Evolutionary conservation across 2,113 vertebrate species (phyloP), one percentile per base, ranked within the genome.

Genomic region (Gallinago paraguaiae): DNA sequence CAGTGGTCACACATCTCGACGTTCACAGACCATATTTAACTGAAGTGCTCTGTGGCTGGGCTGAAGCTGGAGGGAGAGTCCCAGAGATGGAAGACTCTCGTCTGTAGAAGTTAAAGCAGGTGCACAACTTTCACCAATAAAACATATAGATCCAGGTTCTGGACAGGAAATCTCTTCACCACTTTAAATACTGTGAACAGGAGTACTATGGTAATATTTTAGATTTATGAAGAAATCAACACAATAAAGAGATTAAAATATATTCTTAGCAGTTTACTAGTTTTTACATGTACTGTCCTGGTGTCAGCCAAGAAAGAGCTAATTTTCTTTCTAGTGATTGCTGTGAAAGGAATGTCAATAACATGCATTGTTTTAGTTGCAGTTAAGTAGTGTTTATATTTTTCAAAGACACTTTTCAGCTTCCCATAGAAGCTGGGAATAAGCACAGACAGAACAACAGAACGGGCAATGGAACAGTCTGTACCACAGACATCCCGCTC

Each of bases 11-110:
- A 17, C 28, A 23, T 4, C 69, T 76, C 22, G 14, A 3, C 2
- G 0, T 11, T 27, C 48, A 45, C 13, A 13, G 15, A 30, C 9
- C 24, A 6, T 1, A 10, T 17, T 31, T 17, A 4, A 57, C 5
- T 13, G 37, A 37, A 74, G 45, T 17, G 41, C 28, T 1, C 2
- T 28, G 30, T 9, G 31, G 27, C 51, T 46, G 17, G 45, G 71
- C 30, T 80, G 30, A 71, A 92, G 27, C 41, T 22, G 18, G 8
- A 53, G 8, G 23, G 39, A 30, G 4, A 30, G 17, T 17, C 25
- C 31, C 8, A 12, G 23, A 39, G 20, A 12, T 3, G 3, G 31
- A 37, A 77, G 9, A 33, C 27, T 35, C 31, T 7, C 8, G 43
- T 15, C 33, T 11, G 8, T 11, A 3, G 5, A 59, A 64, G 12